phyloP scores from a whole-genome alignment of 2,797 vertebrate species.

The Denticeps clupeoides region DNA sequence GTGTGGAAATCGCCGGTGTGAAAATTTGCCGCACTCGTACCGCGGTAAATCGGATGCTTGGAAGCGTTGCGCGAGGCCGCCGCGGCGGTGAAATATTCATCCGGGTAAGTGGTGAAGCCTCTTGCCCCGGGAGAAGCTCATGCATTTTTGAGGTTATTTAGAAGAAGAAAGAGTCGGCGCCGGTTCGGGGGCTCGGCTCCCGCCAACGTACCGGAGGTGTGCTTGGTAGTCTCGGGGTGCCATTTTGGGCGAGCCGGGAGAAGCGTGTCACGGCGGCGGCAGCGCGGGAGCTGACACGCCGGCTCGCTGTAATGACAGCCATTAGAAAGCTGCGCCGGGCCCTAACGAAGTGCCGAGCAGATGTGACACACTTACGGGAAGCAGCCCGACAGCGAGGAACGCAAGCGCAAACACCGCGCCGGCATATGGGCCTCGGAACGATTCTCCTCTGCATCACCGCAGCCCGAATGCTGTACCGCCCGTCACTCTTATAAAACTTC shows the following conservation, averaged over 20 bases:
- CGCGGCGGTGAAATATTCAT: slow-evolving; percentile 99
- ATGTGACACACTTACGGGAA: slow-evolving; percentile 33
- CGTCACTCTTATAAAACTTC: too few relatives aligned
- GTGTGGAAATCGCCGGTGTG: too few relatives aligned
- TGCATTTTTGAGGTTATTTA: slow-evolving; percentile 80
- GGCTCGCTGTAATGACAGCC: slow-evolving; percentile 40
- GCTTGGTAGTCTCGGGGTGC: too few relatives aligned
- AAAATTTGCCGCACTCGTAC: too few relatives aligned
- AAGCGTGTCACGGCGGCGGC: slow-evolving; percentile 13
- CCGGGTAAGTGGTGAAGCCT: slow-evolving; percentile 86
- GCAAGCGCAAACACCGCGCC: slow-evolving; percentile 2
- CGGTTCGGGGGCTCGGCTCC: slow-evolving; percentile 25
- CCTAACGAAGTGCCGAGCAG: slow-evolving; percentile 34
- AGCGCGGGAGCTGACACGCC: slow-evolving; percentile 21
- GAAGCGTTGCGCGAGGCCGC: too few relatives aligned
- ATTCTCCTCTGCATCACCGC: too few relatives aligned
- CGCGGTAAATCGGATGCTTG: too few relatives aligned
- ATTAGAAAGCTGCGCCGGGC: slow-evolving; percentile 40
- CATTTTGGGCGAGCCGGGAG: slow-evolving; percentile 26
- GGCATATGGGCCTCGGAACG: too few relatives aligned
- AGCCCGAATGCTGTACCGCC: too few relatives aligned
- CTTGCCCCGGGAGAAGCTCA: slow-evolving; percentile 75
- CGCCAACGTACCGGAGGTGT: slow-evolving; percentile 10
- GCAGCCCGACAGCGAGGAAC: slow-evolving; percentile 24
- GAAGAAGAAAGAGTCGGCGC: slow-evolving; percentile 37